Conservation (phyloP, 2,113 vertebrate genomes). For the Rhynchopsitta pachyrhyncha region DNA sequence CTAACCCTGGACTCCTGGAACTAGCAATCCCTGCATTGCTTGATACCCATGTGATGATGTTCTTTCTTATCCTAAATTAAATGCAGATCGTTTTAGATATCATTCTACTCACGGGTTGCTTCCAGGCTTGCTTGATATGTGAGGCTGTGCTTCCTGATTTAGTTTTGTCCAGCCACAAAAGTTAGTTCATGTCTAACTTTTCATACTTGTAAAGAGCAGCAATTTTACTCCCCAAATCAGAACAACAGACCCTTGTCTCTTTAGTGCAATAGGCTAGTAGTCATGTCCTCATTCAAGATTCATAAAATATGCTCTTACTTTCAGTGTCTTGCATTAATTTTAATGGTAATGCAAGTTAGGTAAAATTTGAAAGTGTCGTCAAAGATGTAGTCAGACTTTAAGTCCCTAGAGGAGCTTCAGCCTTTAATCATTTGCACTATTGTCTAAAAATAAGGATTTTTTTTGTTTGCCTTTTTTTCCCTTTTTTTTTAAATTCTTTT, state of each 20-base stretch:
- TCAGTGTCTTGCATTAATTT: background rate
- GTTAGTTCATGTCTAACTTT: background rate
- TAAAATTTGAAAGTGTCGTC: background rate
- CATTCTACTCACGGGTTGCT: background rate
- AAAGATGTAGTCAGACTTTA: background rate
- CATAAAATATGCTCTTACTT: background rate
- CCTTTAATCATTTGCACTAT: background rate
- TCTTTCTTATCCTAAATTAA: constrained; percentile 22
- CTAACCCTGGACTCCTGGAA: background rate
- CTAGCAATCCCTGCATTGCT: background rate
- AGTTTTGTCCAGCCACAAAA: constrained; percentile 13
- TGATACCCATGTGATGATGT: background rate
- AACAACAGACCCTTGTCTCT: background rate
- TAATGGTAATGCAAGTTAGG: background rate
- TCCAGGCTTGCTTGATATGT: background rate
- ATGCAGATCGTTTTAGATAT: background rate
- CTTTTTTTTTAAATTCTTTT: background rate
- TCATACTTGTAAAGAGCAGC: background rate
- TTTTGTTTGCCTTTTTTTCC: background rate
- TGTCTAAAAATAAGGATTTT: background rate
- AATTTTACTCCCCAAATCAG: background rate
- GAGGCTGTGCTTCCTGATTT: constrained; percentile 14
- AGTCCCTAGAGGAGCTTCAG: background rate
- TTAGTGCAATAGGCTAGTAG: background rate
- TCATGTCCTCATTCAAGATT: background rate